Evolutionary conservation across 2,113 vertebrate genomes (phyloP).

Genomic region (Podocnemis expansa): DNA sequence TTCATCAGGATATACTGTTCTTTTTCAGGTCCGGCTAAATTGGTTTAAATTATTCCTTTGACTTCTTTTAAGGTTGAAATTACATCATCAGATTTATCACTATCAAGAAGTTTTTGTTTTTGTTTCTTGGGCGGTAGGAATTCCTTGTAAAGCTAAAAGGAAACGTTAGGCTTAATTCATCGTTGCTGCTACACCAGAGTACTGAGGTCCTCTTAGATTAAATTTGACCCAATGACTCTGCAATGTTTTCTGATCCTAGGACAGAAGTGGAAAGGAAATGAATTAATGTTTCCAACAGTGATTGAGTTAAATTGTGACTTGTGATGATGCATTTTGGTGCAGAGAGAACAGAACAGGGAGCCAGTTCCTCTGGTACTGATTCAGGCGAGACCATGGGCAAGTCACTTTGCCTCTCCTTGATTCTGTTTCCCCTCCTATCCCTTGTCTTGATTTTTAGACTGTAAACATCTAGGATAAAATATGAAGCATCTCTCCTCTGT

Average conservation of each 20-base stretch:
- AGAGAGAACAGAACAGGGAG: background rate
- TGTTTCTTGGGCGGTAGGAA: background rate
- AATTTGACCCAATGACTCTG: background rate
- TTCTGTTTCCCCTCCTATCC: background rate
- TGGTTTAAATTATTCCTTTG: background rate
- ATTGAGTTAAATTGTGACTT: background rate
- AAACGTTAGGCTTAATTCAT: background rate
- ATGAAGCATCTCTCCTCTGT: background rate
- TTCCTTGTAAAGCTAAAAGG: background rate
- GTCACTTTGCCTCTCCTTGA: background rate
- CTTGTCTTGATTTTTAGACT: background rate
- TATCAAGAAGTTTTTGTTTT: too few species aligned
- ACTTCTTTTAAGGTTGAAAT: background rate
- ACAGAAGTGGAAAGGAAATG: background rate
- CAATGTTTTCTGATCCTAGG: background rate
- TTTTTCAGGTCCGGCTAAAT: background rate
- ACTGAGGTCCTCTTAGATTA: background rate
- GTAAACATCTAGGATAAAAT: background rate
- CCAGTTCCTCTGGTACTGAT: background rate
- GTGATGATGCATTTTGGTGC: background rate
- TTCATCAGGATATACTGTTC: background rate
- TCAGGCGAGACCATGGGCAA: background rate
- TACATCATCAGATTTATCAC: background rate
- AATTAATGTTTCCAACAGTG: background rate
- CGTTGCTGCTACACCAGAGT: background rate